A percentile compares a stretch with the other conserved stretches of the same genome.
Conservation (phyloP, 1,140 invertebrate species). For the Drosophila carrolli region DNA sequence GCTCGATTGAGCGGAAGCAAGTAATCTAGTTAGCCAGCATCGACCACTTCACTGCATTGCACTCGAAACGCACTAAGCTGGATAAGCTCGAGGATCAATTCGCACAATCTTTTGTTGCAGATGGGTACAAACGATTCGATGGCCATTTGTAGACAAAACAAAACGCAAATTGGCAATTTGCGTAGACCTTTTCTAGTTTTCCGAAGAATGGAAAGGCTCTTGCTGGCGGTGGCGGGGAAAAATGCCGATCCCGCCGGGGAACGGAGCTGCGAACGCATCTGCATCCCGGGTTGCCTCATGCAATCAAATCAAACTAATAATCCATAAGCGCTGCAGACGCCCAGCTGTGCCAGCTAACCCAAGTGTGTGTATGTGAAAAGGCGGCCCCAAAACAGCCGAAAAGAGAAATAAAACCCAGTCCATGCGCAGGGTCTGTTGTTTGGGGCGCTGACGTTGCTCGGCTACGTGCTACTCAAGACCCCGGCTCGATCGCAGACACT, state of each 20-base stretch:
- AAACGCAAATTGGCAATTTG: constrained; percentile 77
- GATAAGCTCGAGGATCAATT: constrained; percentile 68
- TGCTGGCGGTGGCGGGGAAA: constrained; percentile 34
- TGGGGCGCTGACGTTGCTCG: constrained; percentile 68
- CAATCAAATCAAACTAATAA: constrained; percentile 84
- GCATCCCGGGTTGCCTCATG: constrained; percentile 39
- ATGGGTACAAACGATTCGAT: constrained; percentile 50
- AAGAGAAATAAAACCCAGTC: constrained; percentile 31
- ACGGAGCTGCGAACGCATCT: constrained; percentile 40
- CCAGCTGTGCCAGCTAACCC: constrained; percentile 83
- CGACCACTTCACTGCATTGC: constrained; percentile 32
- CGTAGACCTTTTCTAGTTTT: constrained; percentile 48
- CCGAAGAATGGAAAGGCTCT: constrained; percentile 32
- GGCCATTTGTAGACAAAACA: constrained; percentile 71
- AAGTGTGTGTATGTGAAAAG: constrained; percentile 46
- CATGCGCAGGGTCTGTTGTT: constrained; percentile 41
- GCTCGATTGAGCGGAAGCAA: constrained; percentile 64
- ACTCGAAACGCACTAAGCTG: constrained; percentile 31
- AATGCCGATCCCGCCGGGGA: constrained; percentile 51
- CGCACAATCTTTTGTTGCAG: constrained; percentile 69
- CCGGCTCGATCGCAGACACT: constrained; percentile 43
- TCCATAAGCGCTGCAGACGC: constrained; percentile 68
- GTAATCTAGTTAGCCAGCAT: constrained; percentile 59
- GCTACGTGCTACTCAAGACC: constrained; percentile 68
- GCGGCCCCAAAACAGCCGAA: constrained; percentile 60